These are phyloP conservation scores for Notospermus geniculatus DNA, from an alignment of 1,140 invertebrate genomes.

Conservation along the genomic window DNA sequence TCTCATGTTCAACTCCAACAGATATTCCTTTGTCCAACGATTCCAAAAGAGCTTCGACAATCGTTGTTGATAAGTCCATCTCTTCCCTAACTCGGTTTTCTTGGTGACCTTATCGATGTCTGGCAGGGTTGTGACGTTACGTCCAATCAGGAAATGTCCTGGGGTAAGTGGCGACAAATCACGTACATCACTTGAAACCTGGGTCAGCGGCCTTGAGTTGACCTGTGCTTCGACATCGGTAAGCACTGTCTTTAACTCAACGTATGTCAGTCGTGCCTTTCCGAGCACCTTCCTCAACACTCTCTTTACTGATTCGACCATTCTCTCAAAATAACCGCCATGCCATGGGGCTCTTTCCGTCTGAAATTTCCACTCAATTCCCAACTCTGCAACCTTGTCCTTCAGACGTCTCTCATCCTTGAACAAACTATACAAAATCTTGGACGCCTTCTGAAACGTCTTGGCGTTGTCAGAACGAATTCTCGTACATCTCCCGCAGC, in stretches of 20 bases:
- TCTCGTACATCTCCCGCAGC: not conserved
- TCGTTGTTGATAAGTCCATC: not conserved
- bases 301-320: too few relatives aligned
- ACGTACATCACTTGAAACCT: not conserved
- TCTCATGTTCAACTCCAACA: not conserved
- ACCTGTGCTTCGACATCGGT: slow-evolving; percentile 1
- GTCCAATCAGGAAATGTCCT: not conserved
- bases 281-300: not conserved
- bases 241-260: not conserved
- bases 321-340: not conserved
- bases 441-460: slow-evolving; percentile 5
- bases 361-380: not conserved
- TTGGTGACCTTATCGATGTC: not conserved
- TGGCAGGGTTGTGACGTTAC: not conserved
- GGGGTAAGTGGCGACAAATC: slow-evolving; percentile 2
- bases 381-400: not conserved
- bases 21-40: not conserved
- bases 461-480: slow-evolving; percentile 9
- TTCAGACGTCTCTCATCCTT: not conserved
- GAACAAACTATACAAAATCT: not conserved
- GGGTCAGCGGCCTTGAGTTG: not conserved
- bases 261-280: not conserved
- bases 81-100: not conserved
- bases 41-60: slow-evolving; percentile 8
- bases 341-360: not conserved